Evolutionary conservation across 2,888 invertebrate species (phyloP), one percentile per base, ranked within the genome.

Genomic region (Hecatera dysodea): DNA sequence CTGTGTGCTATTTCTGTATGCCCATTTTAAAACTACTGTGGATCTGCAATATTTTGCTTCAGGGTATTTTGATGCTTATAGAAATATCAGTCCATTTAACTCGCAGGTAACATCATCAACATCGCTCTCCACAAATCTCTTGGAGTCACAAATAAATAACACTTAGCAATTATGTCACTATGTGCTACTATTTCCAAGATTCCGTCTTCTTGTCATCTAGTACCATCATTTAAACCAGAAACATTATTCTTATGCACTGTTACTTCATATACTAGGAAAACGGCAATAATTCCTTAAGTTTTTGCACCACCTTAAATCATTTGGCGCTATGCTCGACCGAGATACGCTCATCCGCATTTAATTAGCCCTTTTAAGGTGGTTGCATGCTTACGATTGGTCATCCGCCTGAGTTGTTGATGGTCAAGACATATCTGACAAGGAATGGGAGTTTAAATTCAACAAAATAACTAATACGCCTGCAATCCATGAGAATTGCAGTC

Each of bases 221-320:
- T 17, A 57, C 9, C 62, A 57, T 76, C 63, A 72, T 66, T 81
- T 72, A 72, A 39, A 44, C 53, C 29, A 12, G 17, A 17, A 11
- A 68, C 67, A 83, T 85, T 80, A 85, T 77, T 82, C 75, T 72
- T 63, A 73, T 75, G 44, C 60, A 60, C 59, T 68, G 64, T 62
- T 78, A 68, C 67, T 61, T 59, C 65, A 80, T 75, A 76, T 75
- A 85, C 87, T 81, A 77, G 89, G 90, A 91, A 90, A 85, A 80
- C 75, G 77, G 88, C 75, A 72, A 89, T 91, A 90, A 92, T 88
- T 92, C 87, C 89, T 86, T 81, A 84, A 85, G 90, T 91, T 92
- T 90, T 92, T 91, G 92, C 87, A 81, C 82, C 80, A 83, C 81
- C 75, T 84, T 92, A 92, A 92, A 92, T 92, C 92, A 92, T 90